These are phyloP conservation scores for Ptychoptera contaminata DNA, from an alignment of 2,888 invertebrate genomes.

Conservation along the genomic window DNA sequence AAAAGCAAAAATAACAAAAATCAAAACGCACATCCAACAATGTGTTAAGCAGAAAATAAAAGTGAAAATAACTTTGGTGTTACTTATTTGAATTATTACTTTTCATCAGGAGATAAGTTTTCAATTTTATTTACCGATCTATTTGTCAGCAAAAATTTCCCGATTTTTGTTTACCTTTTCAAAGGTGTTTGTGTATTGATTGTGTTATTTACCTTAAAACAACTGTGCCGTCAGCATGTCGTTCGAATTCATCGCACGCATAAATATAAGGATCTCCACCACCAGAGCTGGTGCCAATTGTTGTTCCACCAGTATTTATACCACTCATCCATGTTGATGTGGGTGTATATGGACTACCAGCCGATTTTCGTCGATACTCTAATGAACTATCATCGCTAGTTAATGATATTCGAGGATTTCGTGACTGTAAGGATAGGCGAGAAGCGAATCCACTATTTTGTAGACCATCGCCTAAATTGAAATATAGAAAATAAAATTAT, in stretches of 20 bases:
- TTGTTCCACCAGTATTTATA: slow-evolving; percentile 4
- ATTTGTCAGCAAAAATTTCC: too few species aligned
- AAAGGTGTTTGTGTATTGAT: too few species aligned
- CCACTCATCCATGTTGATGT: neutral
- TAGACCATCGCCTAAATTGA: slow-evolving; percentile 9
- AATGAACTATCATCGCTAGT: slow-evolving; percentile 28
- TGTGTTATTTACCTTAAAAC: slow-evolving; percentile 37
- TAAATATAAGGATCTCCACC: slow-evolving; percentile 18
- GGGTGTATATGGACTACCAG: slow-evolving; percentile 23
- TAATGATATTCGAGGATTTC: slow-evolving; percentile 31
- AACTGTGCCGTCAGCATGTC: slow-evolving; percentile 40
- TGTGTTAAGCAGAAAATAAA: too few species aligned
- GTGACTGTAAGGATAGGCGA: slow-evolving; percentile 13
- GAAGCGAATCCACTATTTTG: slow-evolving; percentile 6
- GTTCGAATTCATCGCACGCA: slow-evolving; percentile 32
- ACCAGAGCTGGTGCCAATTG: slow-evolving; percentile 13
- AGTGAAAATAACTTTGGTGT: too few species aligned
- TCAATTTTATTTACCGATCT: too few species aligned
- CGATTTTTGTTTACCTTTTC: too few species aligned
- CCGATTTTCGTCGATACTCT: slow-evolving; percentile 27
- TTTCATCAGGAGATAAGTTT: too few species aligned
- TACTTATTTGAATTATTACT: too few species aligned
- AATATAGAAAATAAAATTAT: neutral
- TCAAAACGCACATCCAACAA: too few species aligned
- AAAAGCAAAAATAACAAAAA: too few species aligned